Base-by-base conservation (phyloP, 2,888 invertebrate genomes). In the Octonoba sinensis region DNA sequence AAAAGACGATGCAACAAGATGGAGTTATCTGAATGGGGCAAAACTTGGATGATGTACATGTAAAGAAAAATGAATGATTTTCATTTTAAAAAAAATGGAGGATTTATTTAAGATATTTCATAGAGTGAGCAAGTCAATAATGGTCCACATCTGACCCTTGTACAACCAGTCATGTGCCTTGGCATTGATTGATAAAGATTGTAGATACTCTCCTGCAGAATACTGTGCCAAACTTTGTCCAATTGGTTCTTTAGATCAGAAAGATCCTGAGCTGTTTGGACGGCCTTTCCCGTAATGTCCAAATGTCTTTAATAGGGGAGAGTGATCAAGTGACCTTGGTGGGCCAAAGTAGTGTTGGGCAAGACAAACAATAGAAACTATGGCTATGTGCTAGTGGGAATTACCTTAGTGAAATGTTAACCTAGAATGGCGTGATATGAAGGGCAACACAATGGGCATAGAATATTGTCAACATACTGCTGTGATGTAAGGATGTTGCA, bases 401-500 rank as follows among this genome's bases (percentile, higher is more conserved):
- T n/a, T n/a, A n/a, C n/a, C n/a, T n/a, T n/a, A n/a, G n/a, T n/a
- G n/a, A n/a, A n/a, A n/a, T 54, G 54, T 16, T 12, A 54, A 4
- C 54, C n/a, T 16, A 54, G 6, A 18, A 54, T 16, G 54, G 11
- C 16, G 54, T 54, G 54, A 54, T 18, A 54, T 54, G 54, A 54
- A 54, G 54, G n/a, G 54, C 54, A 54, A 54, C n/a, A 6, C 16
- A 54, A 16, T 4, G n/a, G 54, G 54, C 54, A 12, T n/a, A 54
- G 54, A 16, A 8, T 16, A 12, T 54, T 54, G 54, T 16, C 4
- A 18, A 54, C 54, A 18, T 54, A 6, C 54, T 18, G 16, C 54
- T 54, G 54, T 54, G 54, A 16, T 54, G 54, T 54, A 16, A 54
- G n/a, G n/a, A n/a, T n/a, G n/a, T n/a, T n/a, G n/a, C n/a, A 16